These are phyloP conservation scores for Aphaenogaster ashmeadi DNA, from an alignment of 1,140 invertebrate genomes.

Conservation along the genomic window DNA sequence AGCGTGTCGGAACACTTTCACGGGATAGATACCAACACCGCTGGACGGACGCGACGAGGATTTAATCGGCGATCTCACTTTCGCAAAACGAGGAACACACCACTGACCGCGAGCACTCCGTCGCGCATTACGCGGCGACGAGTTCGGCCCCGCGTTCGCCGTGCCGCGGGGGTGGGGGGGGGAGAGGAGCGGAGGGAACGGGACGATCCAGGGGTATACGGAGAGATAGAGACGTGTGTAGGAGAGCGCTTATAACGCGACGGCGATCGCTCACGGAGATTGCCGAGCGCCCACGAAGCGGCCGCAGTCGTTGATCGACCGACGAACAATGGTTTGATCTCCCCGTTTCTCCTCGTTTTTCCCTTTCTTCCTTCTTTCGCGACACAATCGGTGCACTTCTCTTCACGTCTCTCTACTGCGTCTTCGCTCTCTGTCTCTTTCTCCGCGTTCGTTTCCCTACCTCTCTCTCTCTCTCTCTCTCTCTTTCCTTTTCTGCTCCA, in stretches of 20 bases:
- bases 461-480: background rate
- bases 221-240: conserved; percentile 35
- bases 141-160: conserved; percentile 2
- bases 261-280: conserved; percentile 71
- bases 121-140: conserved; percentile 63
- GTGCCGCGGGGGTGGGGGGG: conserved; percentile 33
- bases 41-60: background rate
- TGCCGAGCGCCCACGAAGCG: conserved; percentile 72
- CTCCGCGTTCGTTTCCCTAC: background rate
- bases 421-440: background rate
- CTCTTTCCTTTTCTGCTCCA: conserved; percentile 5
- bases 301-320: conserved; percentile 72
- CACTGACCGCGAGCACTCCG: conserved; percentile 48
- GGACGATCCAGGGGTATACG: conserved; percentile 30
- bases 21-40: background rate
- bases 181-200: conserved; percentile 18
- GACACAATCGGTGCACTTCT: background rate
- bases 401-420: conserved; percentile 15
- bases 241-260: conserved; percentile 39
- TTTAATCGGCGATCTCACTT: conserved; percentile 24
- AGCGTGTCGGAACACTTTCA: conserved; percentile 34
- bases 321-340: conserved; percentile 77
- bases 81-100: conserved; percentile 7
- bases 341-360: conserved; percentile 50
- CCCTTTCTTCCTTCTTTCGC: conserved; percentile 46